Conservation (phyloP, 2,113 vertebrate species). For the Aegithalos caudatus region DNA sequence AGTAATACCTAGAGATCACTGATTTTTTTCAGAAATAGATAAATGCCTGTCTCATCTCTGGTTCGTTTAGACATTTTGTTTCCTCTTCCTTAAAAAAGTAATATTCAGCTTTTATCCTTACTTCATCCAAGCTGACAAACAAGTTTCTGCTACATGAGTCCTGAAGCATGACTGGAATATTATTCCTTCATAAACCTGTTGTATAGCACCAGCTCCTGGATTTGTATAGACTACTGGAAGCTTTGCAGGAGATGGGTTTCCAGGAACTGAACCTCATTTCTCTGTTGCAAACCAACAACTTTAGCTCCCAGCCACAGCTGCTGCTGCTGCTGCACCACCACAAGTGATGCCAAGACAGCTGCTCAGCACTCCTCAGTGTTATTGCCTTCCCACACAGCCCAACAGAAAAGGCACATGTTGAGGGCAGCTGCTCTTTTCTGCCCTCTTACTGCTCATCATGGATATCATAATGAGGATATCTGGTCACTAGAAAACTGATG, state of each 20-base stretch:
- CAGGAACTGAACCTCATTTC: background rate
- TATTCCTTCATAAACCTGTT: background rate
- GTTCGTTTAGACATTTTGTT: background rate
- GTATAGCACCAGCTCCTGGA: background rate
- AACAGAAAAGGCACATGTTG: background rate
- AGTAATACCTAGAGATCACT: background rate
- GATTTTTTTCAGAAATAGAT: background rate
- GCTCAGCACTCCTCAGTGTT: background rate
- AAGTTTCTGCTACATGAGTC: background rate
- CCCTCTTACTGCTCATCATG: background rate
- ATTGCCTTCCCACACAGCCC: background rate
- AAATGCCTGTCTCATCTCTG: background rate
- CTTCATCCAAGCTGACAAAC: background rate
- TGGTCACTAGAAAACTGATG: background rate
- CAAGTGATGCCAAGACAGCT: background rate
- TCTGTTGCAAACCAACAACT: background rate
- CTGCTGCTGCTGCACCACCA: background rate
- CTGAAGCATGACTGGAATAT: background rate
- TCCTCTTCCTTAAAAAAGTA: background rate
- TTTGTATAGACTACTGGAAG: background rate
- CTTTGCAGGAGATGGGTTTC: background rate
- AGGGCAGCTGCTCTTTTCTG: background rate
- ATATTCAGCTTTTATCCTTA: background rate
- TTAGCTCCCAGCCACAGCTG: background rate
- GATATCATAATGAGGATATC: background rate